phyloP scores from a whole-genome alignment of 2,113 vertebrate genomes.

The Chloebia gouldiae region DNA sequence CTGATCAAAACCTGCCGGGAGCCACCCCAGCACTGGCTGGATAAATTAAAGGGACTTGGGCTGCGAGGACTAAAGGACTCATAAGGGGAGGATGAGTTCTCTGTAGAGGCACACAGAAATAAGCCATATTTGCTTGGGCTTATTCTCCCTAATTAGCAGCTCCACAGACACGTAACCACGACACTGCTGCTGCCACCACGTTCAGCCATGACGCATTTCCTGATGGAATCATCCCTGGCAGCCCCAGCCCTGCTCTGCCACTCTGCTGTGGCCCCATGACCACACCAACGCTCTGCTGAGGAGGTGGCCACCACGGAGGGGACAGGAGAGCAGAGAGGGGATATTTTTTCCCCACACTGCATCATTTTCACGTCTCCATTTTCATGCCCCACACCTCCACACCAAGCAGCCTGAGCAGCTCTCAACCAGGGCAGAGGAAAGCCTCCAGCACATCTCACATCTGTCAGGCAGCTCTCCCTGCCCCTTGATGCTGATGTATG shows the following conservation, averaged over 20 bases:
- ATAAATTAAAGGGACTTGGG: neutral
- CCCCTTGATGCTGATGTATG: neutral
- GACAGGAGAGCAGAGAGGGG: neutral
- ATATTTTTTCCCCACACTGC: neutral
- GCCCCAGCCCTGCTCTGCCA: neutral
- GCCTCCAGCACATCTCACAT: neutral
- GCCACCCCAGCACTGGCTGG: neutral
- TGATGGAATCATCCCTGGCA: neutral
- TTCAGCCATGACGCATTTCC: accelerated
- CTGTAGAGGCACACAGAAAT: neutral
- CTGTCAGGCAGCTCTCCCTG: neutral
- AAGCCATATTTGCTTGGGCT: neutral
- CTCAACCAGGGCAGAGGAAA: neutral
- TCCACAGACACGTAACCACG: neutral
- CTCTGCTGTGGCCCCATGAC: accelerated
- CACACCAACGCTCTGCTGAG: neutral
- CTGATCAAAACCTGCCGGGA: neutral
- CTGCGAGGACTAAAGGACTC: neutral
- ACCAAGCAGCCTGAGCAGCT: neutral
- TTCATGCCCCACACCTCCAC: neutral
- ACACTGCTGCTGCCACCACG: neutral
- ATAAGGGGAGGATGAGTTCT: neutral
- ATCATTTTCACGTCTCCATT: neutral
- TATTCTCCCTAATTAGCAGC: neutral
- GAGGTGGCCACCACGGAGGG: accelerated